Conservation (phyloP, 2,797 vertebrate genomes). For the Myotis myotis region DNA sequence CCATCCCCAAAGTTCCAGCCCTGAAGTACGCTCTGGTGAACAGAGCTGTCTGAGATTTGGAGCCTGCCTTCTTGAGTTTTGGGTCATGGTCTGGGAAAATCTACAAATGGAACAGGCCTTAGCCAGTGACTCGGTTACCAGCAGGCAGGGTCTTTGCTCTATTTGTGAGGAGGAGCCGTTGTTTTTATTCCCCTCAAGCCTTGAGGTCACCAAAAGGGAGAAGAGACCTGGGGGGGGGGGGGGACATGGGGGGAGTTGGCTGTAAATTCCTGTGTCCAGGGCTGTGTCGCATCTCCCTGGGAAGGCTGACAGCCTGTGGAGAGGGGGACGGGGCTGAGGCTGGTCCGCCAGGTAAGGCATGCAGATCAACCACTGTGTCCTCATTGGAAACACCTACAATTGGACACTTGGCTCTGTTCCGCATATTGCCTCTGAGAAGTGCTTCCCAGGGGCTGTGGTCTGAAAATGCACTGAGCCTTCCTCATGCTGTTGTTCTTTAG, state of each 20-base stretch:
- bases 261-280: conserved; percentile 1
- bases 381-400: not conserved
- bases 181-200: not conserved
- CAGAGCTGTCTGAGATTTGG: not conserved
- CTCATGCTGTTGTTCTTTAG: not conserved
- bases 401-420: not conserved
- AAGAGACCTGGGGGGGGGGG: not conserved
- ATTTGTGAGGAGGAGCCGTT: not conserved
- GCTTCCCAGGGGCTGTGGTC: not conserved
- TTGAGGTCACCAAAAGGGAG: not conserved
- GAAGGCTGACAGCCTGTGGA: not conserved
- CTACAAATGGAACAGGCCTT: not conserved
- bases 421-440: not conserved
- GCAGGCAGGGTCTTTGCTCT: not conserved
- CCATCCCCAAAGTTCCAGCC: not conserved
- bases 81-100: conserved; percentile 32
- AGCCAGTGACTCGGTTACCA: not conserved
- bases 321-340: not conserved
- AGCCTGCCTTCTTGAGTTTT: not conserved
- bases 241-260: not conserved
- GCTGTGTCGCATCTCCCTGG: not conserved
- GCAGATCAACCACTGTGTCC: conserved; percentile 7
- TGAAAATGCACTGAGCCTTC: not conserved
- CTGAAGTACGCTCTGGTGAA: conserved; percentile 9
- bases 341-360: not conserved